phyloP scores from a whole-genome alignment of 2,797 vertebrate genomes.

The Spheniscus humboldti region DNA sequence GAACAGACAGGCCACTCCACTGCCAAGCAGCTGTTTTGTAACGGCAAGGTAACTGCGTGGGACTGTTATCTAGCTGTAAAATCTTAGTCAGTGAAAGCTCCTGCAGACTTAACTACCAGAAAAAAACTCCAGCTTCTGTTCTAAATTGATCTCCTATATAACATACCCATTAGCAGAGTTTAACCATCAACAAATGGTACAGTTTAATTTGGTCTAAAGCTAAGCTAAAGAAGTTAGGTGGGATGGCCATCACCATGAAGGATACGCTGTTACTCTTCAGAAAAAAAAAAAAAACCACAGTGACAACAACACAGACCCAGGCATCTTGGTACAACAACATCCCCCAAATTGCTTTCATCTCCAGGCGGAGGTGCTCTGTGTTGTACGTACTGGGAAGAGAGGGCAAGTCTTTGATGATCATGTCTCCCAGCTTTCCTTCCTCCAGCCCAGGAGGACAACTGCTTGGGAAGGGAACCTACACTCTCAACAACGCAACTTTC shows the following conservation, averaged over 20 bases:
- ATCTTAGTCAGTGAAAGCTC: background rate
- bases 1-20: background rate
- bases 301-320: background rate
- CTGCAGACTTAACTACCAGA: background rate
- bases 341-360: background rate
- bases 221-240: background rate
- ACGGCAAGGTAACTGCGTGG: background rate
- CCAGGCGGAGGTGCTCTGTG: background rate
- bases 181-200: background rate
- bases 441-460: background rate
- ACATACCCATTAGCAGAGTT: background rate
- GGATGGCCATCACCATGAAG: background rate
- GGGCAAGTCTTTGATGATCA: accelerated
- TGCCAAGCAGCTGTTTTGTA: background rate
- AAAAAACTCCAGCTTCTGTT: background rate
- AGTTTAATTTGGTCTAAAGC: background rate
- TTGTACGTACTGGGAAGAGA: background rate
- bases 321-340: background rate
- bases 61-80: background rate
- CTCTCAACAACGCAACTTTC: background rate
- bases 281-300: background rate
- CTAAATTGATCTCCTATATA: background rate
- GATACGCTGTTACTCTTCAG: accelerated
- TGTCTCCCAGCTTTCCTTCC: background rate
- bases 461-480: background rate